Evolutionary conservation across 2,888 invertebrate species (phyloP).

Genomic region (Branchellion lobata): DNA sequence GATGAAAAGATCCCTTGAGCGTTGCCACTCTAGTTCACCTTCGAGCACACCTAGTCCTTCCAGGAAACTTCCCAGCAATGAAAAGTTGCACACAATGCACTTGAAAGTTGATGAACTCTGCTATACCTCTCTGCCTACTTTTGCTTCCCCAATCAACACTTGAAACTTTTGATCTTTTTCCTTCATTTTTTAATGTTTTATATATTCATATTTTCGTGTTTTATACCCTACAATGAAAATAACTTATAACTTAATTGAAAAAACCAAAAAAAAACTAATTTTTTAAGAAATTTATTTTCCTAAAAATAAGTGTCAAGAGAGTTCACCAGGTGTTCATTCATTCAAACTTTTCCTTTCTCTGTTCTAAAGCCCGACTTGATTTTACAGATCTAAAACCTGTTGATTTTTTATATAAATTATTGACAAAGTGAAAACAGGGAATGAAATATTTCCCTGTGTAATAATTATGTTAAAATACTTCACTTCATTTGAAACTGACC

Average conservation of each 20-base stretch:
- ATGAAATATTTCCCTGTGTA: too few species aligned
- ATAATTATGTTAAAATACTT: too few species aligned
- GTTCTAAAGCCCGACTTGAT: too few species aligned
- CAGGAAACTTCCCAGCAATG: constrained; percentile 9
- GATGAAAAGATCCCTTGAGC: not conserved
- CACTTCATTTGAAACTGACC: constrained; percentile 33
- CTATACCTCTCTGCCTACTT: constrained; percentile 1
- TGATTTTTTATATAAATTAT: too few species aligned
- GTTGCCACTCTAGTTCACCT: not conserved
- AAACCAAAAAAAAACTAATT: not conserved
- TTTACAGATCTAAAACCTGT: too few species aligned
- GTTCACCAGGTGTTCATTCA: too few species aligned
- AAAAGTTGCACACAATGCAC: not conserved
- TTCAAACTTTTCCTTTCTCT: too few species aligned
- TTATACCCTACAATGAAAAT: not conserved
- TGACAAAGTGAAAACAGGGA: too few species aligned
- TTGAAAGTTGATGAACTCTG: constrained; percentile 11
- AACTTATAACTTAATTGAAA: not conserved
- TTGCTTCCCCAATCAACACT: not conserved
- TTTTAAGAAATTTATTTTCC: not conserved
- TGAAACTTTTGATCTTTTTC: not conserved
- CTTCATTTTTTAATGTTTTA: not conserved
- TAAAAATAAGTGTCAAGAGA: not conserved
- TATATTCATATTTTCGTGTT: not conserved
- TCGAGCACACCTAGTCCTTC: not conserved